Evolutionary conservation across 1,140 invertebrate species (phyloP), one percentile per base, ranked within the genome.

Genomic region (Acromyrmex charruanus): DNA sequence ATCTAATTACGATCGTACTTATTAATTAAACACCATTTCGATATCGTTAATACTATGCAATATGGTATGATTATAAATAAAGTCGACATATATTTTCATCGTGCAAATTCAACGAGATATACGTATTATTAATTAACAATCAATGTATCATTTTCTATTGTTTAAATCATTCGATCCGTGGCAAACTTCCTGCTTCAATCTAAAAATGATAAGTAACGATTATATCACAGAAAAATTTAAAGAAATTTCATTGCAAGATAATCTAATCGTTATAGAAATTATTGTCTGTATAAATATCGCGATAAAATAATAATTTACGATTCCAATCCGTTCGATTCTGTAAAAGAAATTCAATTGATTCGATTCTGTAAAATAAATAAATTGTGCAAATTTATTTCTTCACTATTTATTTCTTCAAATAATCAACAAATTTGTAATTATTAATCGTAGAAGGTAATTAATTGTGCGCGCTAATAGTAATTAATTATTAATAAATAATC

Each of bases 1-100:
- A 21, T 49, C 66, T 69, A 69, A 69, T 69, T 69, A 39, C 14
- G 5, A 69, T 49, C 66, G 39, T 49, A 69, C 39, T 49, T 69
- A 49, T 49, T 69, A 69, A 69, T 69, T 69, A 69, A 69, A 25
- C 9, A 35, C 3, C 2, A 21, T 21, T 69, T 69, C 21, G 6
- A 69, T 69, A 51, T 51, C 39, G 39, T 35, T 49, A 49, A 69
- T 69, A 69, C n/a, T n/a, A 6, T 16, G 18, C 39, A n/a, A 69
- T 44, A 49, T 5, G 9, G 25, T n/a, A 21, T 2, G 5, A 49
- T 69, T 69, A 69, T 39, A 66, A 66, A 69, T 69, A 51, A 69
- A 51, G 21, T 69, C 10, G n/a, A 10, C 18, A 69, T 69, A 28
- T 51, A 69, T 69, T 69, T 25, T 3, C 10, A 44, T 14, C 39